phyloP scores from a whole-genome alignment of 92 coral and sea anemone genomes.

The Blastomussa wellsi region DNA sequence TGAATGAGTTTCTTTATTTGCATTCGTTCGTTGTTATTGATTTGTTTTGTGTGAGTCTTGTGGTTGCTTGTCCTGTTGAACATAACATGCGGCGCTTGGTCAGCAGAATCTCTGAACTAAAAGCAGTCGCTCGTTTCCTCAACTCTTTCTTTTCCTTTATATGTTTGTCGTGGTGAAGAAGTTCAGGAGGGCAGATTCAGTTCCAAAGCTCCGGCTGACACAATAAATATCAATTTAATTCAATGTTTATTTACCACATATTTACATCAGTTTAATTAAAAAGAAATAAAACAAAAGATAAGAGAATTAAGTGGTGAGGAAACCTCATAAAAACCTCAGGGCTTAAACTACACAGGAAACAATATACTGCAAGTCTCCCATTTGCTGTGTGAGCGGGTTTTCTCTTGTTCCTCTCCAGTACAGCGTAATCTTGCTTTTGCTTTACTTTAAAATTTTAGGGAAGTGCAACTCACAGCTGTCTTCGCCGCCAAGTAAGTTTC shows the following conservation, averaged over 20 bases:
- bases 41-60: background rate
- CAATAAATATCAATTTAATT: no score
- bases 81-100: background rate
- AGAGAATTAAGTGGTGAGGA: no score
- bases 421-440: background rate
- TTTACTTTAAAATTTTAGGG: slow-evolving; percentile 15
- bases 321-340: no score
- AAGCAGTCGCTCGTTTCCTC: background rate
- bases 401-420: background rate
- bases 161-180: no score
- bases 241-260: no score
- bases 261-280: no score
- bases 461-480: slow-evolving; percentile 11
- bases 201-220: no score
- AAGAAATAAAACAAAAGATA: no score
- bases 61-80: background rate
- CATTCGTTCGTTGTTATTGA: background rate
- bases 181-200: no score
- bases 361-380: background rate
- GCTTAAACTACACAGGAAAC: background rate
- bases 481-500: slow-evolving; percentile 73
- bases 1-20: background rate
- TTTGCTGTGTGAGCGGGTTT: background rate
- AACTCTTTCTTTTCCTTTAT: no score
- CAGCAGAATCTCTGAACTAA: background rate